A percentile compares a stretch with the other conserved stretches of the same genome.
Evolutionary conservation across 2,888 invertebrate genomes (phyloP).

Genomic region (Sympetrum striolatum): DNA sequence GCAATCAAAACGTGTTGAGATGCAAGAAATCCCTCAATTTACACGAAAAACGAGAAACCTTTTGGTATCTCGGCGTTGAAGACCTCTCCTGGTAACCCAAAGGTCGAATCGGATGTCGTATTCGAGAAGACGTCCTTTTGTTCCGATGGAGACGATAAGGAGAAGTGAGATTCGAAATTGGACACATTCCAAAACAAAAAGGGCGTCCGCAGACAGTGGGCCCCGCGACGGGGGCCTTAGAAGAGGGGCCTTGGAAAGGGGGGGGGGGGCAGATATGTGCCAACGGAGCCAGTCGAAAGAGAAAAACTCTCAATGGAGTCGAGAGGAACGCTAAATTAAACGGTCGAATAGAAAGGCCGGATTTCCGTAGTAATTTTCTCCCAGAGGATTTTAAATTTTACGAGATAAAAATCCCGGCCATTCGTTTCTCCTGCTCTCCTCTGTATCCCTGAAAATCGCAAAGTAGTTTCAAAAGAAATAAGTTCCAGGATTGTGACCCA

Average conservation of each 20-base stretch:
- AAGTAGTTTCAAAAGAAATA: no score
- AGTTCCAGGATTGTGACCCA: no score
- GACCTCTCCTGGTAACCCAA: not conserved
- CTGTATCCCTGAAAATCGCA: no score
- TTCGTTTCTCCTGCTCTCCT: no score
- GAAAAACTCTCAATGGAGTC: not conserved
- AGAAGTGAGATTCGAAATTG: not conserved
- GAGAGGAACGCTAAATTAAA: not conserved
- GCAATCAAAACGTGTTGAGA: no score
- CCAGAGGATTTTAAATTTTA: no score
- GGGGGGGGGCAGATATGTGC: not conserved
- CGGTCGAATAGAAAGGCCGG: no score
- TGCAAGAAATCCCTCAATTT: no score
- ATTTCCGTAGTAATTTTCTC: no score
- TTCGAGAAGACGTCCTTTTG: not conserved
- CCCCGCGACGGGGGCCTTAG: not conserved
- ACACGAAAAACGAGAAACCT: not conserved
- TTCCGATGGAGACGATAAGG: not conserved
- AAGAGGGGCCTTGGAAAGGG: not conserved
- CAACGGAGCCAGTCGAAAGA: not conserved
- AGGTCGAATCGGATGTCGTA: not conserved
- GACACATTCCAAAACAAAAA: not conserved
- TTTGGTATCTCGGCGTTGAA: not conserved
- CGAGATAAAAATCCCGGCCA: no score
- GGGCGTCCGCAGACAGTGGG: not conserved